Evolutionary conservation across 2,888 invertebrate genomes (phyloP).

Genomic region (Phlogophora meticulosa): DNA sequence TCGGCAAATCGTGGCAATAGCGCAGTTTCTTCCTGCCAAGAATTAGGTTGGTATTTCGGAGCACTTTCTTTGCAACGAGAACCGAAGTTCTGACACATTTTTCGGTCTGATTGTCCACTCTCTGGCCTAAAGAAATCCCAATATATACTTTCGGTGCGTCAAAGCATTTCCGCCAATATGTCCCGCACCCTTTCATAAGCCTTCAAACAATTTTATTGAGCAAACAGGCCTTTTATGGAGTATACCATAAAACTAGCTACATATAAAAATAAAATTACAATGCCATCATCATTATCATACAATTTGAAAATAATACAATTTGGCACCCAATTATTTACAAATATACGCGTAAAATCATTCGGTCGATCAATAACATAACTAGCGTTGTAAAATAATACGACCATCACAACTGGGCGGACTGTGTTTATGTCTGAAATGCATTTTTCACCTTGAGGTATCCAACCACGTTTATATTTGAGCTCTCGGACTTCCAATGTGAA

Average conservation of each 20-base stretch:
- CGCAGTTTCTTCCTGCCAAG: not conserved
- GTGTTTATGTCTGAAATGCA: conserved; percentile 26
- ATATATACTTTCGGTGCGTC: not conserved
- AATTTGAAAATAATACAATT: conserved; percentile 50
- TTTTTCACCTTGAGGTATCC: conserved; percentile 35
- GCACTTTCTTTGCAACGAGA: not conserved
- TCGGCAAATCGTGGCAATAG: not conserved
- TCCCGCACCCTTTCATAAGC: conserved; percentile 14
- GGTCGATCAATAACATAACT: conserved; percentile 18
- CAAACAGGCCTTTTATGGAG: conserved; percentile 47
- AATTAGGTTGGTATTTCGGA: not conserved
- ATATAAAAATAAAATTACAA: conserved; percentile 61
- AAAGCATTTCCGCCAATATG: conserved; percentile 12
- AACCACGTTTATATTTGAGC: no score
- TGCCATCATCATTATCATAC: conserved; percentile 36
- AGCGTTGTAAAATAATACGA: conserved; percentile 31
- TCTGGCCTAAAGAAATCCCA: not conserved
- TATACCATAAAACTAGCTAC: conserved; percentile 45
- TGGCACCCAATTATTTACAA: conserved; percentile 62
- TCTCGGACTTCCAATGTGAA: not conserved
- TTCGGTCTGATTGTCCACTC: not conserved
- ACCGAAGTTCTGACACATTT: not conserved
- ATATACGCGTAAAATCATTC: conserved; percentile 36
- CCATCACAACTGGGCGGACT: conserved; percentile 16
- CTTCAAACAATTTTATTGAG: conserved; percentile 50